Conservation (phyloP, 92 coral and sea anemone genomes). For the Muricea muricata region DNA sequence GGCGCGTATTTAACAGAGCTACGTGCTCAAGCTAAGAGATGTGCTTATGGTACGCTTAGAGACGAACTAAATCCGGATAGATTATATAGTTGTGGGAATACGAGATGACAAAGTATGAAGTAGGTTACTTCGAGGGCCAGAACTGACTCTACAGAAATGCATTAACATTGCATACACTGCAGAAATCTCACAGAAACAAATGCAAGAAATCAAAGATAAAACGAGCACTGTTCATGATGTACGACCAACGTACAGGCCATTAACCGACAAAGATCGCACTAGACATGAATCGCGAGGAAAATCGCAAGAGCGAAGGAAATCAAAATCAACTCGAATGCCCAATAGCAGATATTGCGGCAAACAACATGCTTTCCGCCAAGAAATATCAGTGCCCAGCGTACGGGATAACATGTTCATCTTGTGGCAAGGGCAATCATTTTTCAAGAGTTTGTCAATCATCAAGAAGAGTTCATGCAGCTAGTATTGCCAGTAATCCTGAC, state of each 20-base stretch:
- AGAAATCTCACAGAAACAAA: conserved; percentile 1
- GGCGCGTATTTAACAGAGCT: conserved; percentile 20
- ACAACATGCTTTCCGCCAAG: background rate
- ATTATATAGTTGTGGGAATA: background rate
- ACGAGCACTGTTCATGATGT: background rate
- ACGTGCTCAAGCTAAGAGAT: background rate
- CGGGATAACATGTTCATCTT: background rate
- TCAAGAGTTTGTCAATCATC: background rate
- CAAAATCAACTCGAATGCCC: background rate
- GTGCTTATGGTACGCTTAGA: background rate
- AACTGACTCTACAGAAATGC: conserved; percentile 27
- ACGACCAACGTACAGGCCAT: background rate
- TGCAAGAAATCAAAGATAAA: background rate
- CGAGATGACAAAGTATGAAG: conserved; percentile 1
- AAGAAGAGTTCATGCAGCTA: conserved; percentile 7
- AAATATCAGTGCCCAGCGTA: conserved; percentile 2
- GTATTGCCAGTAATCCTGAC: background rate
- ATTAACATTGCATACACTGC: background rate
- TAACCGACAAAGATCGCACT: background rate
- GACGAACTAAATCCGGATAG: background rate
- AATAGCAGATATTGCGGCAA: conserved; percentile 7
- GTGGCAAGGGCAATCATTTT: background rate
- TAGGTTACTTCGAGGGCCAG: conserved; percentile 28
- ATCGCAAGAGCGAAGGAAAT: background rate
- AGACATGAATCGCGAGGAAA: background rate